phyloP scores from a whole-genome alignment of 37 sponge, comb jelly and placozoan species.

The Geodia barretti region DNA sequence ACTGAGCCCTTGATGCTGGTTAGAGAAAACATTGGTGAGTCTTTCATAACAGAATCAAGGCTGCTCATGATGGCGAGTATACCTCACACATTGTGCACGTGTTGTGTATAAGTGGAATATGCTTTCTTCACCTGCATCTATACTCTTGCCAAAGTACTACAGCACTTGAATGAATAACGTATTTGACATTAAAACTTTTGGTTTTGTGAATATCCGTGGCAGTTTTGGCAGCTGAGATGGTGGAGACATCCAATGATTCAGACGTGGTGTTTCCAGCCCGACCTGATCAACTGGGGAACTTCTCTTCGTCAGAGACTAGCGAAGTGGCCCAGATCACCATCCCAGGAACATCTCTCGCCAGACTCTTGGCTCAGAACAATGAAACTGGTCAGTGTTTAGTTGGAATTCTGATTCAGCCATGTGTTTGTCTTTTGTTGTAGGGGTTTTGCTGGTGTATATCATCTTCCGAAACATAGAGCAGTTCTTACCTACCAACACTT shows the following conservation, averaged over 20 bases:
- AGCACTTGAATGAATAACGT: too few relatives aligned
- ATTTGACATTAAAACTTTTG: neutral
- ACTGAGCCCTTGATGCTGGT: neutral
- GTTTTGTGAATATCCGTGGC: neutral
- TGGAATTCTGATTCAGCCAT: neutral
- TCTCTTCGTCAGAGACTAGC: neutral
- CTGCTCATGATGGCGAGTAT: too few relatives aligned
- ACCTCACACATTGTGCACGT: too few relatives aligned
- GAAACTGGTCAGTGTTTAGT: neutral
- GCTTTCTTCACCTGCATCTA: too few relatives aligned
- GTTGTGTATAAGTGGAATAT: too few relatives aligned
- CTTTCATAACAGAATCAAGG: neutral
- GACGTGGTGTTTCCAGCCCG: neutral
- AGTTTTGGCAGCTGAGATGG: neutral
- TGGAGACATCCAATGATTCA: neutral
- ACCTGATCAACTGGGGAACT: neutral
- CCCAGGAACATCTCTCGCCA: neutral
- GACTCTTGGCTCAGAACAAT: neutral
- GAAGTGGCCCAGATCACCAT: conserved; percentile 45
- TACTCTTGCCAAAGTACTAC: too few relatives aligned
- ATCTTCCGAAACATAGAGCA: conserved; percentile 44
- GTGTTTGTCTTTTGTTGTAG: neutral
- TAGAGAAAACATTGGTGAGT: conserved; percentile 27
- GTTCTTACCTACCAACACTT: conserved; percentile 15
- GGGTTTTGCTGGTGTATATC: conserved; percentile 6